Evolutionary conservation across 2,113 vertebrate genomes (phyloP), one percentile per base, ranked within the genome.

Genomic region (Crypturellus undulatus): DNA sequence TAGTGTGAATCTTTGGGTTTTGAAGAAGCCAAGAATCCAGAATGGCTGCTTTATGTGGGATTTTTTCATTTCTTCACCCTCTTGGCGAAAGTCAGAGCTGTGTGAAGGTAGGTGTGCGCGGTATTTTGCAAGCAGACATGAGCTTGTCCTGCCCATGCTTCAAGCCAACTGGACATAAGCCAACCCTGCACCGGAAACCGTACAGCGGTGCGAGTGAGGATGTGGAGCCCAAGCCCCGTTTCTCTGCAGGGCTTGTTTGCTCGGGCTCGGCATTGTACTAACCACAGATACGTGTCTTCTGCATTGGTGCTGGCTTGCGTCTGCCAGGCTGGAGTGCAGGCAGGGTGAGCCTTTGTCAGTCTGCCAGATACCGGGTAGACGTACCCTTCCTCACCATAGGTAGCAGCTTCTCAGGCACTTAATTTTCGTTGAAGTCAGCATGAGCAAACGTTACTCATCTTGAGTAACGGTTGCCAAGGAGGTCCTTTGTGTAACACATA

Each of bases 401-500:
- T 40, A 89, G 86, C 73, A 94, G 65, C 93, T 95, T 96, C 90
- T 93, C 92, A 96, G 92, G 92, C 92, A 51, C 89, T 96, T 90
- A 59, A 69, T 96, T 97, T 96, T 94, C 2, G 20, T 90, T 95
- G 86, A 63, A 95, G 90, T 95, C 93, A 97, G 92, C 90, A 89
- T 94, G 90, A 95, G 73, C 88, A 90, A 95, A 93, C 1, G 16
- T 96, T 97, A 97, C 90, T 97, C 94, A 96, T 93, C 92, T 63
- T 87, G 70, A 79, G 80, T 1, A 79, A 67, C 6, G 8, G 93
- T 42, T 96, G 95, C 94, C 93, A 94, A 96, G 70, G 62, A 96
- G 92, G 67, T 87, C 59, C 80, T 96, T 96, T 96, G 88, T 95
- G 80, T 89, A 96, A 93, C 4, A 0, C 78, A 5, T 51, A 79